Percentiles rank a stretch among this genome's conserved stretches.
phyloP scores from a whole-genome alignment of 1,140 invertebrate genomes.

The Aphelenchoides besseyi region DNA sequence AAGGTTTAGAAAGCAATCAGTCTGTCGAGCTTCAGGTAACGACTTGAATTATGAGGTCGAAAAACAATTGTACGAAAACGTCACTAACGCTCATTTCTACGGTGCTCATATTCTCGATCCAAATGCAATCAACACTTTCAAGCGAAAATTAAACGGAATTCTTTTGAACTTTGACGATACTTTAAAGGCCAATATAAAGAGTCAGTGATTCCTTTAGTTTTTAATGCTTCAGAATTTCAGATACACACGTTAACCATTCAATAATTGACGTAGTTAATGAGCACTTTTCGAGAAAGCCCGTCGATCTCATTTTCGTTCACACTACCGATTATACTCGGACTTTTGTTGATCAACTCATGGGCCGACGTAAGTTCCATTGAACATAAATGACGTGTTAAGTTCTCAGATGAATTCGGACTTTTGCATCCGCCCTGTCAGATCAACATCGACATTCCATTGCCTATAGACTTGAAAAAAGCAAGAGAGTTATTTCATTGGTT shows the following conservation, averaged over 20 bases:
- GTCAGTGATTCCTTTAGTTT: not conserved
- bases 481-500: not conserved
- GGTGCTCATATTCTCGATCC: not conserved
- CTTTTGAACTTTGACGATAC: not conserved
- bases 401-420: not conserved
- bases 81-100: conserved; percentile 1
- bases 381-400: not conserved
- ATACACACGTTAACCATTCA: not conserved
- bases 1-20: not conserved
- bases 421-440: not conserved
- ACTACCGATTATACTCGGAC: not conserved
- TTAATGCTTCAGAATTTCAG: too few species aligned
- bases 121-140: not conserved
- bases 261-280: not conserved
- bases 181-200: not conserved
- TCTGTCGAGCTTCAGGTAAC: not conserved
- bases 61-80: conserved; percentile 8
- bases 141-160: not conserved
- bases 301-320: conserved; percentile 1
- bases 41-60: conserved; percentile 4
- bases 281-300: not conserved
- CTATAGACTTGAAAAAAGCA: not conserved
- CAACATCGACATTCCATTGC: not conserved
- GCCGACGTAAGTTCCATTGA: not conserved
- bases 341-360: conserved; percentile 6